Base-by-base conservation (phyloP, 2,797 vertebrate species). In the Mycteria americana region DNA sequence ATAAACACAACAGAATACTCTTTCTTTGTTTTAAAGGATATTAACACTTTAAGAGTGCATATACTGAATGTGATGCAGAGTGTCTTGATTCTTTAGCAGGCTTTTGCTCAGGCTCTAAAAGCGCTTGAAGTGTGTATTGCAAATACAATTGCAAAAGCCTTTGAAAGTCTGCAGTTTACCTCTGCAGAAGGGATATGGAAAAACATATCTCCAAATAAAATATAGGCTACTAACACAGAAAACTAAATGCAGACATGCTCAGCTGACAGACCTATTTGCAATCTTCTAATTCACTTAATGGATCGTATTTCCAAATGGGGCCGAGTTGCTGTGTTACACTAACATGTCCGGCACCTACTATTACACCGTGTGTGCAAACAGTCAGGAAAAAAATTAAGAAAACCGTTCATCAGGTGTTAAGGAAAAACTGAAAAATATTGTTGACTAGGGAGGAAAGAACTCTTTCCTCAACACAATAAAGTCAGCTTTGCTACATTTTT, bases 301-400 rank as follows among this genome's bases (percentile, higher is more conserved):
- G 33, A 76, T 62, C 3, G 4, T 54, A 51, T 67, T 83, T 93
- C 73, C 62, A 78, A 93, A 88, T 0, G 1, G 50, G 45, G 18
- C n/a, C 30, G 72, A 91, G 43, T 18, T 64, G 78, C 62, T 51
- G 41, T 4, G 67, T 51, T 39, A 54, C 28, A 67, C 18, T 31
- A 68, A 46, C 18, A 30, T 35, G 53, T 33, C 31, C 56, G 67
- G 67, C 18, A 79, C 37, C 43, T 59, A 82, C 23, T 65, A 19
- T 25, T 76, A 46, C 18, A 59, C 5, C 0, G 0, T 7, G 22
- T 30, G 24, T 54, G n/a, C 33, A 53, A 60, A 69, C 8, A 31
- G 64, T 10, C 43, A 82, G 72, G 64, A 46, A 85, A 93, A 91
- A 53, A 63, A 9, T 5, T 8, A 56, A 84, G 37, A 75, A 88